Percentiles rank a stretch among this genome's conserved stretches.
Conservation (phyloP, 2,113 vertebrate genomes). For the Ammodytes marinus region DNA sequence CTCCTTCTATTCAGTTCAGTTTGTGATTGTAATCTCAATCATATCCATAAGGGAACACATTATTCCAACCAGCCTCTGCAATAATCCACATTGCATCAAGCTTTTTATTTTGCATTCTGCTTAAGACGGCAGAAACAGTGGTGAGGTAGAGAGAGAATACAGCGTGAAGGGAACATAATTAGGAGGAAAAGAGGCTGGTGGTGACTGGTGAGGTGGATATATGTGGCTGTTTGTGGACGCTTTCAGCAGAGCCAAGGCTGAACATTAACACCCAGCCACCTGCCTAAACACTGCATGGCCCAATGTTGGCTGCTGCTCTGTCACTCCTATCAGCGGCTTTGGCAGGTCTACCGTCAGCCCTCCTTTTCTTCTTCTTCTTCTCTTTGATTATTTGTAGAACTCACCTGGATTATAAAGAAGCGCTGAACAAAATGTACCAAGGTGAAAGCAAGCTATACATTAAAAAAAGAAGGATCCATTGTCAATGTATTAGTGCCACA, state of each 20-base stretch:
- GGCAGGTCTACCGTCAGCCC: constrained; percentile 7
- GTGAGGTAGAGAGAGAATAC: constrained; percentile 28
- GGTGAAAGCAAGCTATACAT: constrained; percentile 49
- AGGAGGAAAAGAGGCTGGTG: constrained; percentile 21
- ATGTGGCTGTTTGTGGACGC: constrained; percentile 36
- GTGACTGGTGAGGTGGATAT: constrained; percentile 40
- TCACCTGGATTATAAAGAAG: constrained; percentile 28
- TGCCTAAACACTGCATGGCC: constrained; percentile 42
- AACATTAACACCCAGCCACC: constrained; percentile 59
- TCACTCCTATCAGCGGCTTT: constrained; percentile 26
- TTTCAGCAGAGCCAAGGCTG: constrained; percentile 31
- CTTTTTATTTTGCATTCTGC: constrained; percentile 63
- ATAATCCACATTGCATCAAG: constrained; percentile 36
- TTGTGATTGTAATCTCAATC: constrained; percentile 31
- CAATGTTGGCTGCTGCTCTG: constrained; percentile 21
- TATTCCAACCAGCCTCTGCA: constrained; percentile 49
- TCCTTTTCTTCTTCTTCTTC: not conserved
- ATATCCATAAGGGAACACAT: constrained; percentile 27
- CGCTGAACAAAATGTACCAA: not conserved
- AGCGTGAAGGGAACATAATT: constrained; percentile 57
- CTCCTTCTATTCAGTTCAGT: constrained; percentile 6
- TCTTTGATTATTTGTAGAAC: constrained; percentile 2
- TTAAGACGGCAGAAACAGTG: constrained; percentile 57
- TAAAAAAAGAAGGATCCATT: constrained; percentile 38
- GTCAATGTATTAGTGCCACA: constrained; percentile 16